Base-by-base conservation (phyloP, 2,113 vertebrate genomes). In the Protomyctophum bolini region DNA sequence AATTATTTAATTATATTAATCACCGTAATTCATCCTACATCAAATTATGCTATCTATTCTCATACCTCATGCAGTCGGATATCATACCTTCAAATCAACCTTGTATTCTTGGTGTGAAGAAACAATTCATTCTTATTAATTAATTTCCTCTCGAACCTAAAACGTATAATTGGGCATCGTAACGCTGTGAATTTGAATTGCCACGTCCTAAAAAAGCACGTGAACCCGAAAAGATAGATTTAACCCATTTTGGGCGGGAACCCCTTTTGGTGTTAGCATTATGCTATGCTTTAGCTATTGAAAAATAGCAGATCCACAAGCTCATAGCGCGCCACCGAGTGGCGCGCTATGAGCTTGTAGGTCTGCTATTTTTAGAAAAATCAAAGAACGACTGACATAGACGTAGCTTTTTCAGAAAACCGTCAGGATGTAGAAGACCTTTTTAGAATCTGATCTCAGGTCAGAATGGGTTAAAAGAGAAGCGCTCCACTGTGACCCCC, bases 151-250 rank as follows among this genome's bases (percentile, higher is more conserved):
- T 45, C 15, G 9, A 12, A 12, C 64, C 10, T 47, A 58, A 33
- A 76, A 81, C 56, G 41, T 49, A 21, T 21, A 77, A 71, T 51
- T 45, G 70, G 6, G 47, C 56, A 69, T 58, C 67, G 73, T 70
- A 79, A 82, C 83, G 80, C 66, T 72, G 58, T 33, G 51, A 66
- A 62, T 79, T 73, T 86, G 29, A 80, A 83, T 82, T 89, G 80
- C 80, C 88, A 85, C 77, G 86, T 88, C 84, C 83, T 57, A 83
- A 78, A 80, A 83, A 45, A 59, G 15, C 84, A 90, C 81, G 80
- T 88, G 81, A 68, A 63, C 81, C 80, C 86, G 57, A 78, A 73
- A 58, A 76, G 72, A 8, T 75, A 74, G 63, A 73, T 67, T 10
- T 63, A 91, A 48, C 21, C 21, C 21, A 21, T 21, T 21, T 21